These are phyloP conservation scores for Drepanosiphum platanoidis DNA, from an alignment of 2,888 invertebrate genomes.

Conservation along the genomic window DNA sequence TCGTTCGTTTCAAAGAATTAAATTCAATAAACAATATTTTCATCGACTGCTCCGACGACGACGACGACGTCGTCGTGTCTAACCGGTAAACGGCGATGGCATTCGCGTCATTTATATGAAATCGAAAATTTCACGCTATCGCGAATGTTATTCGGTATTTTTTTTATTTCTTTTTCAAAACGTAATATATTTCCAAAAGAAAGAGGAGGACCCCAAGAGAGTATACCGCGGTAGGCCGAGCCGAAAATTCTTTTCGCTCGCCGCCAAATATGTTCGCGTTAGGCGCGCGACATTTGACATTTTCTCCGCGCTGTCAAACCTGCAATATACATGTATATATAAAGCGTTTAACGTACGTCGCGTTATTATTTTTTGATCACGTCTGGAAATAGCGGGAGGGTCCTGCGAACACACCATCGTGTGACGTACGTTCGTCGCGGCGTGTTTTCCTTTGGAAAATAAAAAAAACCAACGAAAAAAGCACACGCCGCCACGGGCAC, in stretches of 20 bases:
- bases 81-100: background rate
- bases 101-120: slow-evolving; percentile 1
- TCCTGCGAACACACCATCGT: background rate
- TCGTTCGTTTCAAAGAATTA: no score
- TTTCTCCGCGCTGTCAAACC: background rate
- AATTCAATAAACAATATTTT: no score
- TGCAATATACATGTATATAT: no score
- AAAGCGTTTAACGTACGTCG: no score
- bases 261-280: background rate
- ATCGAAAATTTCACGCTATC: background rate
- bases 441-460: background rate
- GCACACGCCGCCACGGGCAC: background rate
- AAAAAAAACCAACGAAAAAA: background rate
- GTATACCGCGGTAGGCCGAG: no score
- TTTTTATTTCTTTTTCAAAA: no score
- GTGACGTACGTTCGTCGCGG: background rate
- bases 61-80: no score
- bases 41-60: background rate
- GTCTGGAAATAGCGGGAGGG: background rate
- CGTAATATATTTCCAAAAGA: background rate
- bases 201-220: background rate
- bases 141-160: background rate
- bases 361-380: background rate
- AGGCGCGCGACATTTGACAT: background rate
- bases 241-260: background rate